Evolutionary conservation across 2,888 invertebrate genomes (phyloP).

Genomic region (Belgica antarctica): DNA sequence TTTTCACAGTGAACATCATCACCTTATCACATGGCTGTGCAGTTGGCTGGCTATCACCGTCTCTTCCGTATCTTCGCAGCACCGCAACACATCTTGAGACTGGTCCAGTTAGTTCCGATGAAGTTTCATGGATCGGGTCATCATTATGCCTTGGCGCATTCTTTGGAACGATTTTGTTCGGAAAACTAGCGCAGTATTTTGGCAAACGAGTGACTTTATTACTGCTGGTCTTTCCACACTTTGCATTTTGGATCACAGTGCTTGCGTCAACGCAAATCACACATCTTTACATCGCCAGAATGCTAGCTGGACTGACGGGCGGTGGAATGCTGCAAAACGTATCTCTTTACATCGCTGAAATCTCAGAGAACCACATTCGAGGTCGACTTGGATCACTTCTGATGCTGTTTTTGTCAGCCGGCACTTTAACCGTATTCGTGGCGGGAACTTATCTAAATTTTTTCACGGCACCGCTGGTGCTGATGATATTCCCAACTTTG

Average conservation of each 20-base stretch:
- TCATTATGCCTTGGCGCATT: conserved; percentile 51
- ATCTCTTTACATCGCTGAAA: conserved; percentile 53
- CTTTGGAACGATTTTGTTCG: conserved; percentile 50
- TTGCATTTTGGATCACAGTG: background rate
- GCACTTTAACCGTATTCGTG: conserved; percentile 45
- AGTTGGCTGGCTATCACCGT: conserved; percentile 52
- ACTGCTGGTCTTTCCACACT: conserved; percentile 49
- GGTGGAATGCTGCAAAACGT: conserved; percentile 51
- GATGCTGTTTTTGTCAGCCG: conserved; percentile 44
- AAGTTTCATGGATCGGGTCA: conserved; percentile 51
- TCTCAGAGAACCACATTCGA: conserved; percentile 49
- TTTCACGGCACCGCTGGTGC: conserved; percentile 44
- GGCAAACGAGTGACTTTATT: conserved; percentile 51
- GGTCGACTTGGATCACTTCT: conserved; percentile 45
- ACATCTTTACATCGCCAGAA: conserved; percentile 49
- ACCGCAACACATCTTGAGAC: conserved; percentile 44
- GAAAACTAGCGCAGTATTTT: conserved; percentile 49
- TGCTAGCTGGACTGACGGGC: conserved; percentile 51
- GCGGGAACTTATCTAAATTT: conserved; percentile 45
- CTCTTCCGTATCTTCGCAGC: conserved; percentile 49
- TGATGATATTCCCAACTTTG: conserved; percentile 44
- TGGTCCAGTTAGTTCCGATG: conserved; percentile 47
- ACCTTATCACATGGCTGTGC: conserved; percentile 51
- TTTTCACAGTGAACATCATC: conserved; percentile 49
- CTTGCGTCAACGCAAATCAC: conserved; percentile 12